A percentile compares a stretch with the other conserved stretches of the same genome.
Conservation (phyloP, 2,888 invertebrate genomes). For the Clistopyga incitator region DNA sequence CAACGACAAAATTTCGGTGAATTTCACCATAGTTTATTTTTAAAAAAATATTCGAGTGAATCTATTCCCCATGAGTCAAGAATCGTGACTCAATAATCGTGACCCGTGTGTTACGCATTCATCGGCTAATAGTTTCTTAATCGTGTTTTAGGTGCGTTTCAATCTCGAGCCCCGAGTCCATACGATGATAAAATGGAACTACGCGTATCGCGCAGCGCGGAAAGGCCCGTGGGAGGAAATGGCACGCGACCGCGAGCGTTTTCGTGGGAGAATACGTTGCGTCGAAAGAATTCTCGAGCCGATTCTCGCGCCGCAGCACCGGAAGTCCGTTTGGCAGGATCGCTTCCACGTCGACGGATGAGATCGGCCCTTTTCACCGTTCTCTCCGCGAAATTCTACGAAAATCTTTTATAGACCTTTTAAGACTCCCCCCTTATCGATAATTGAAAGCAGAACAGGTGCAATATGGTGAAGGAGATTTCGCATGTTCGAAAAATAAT, state of each 20-base stretch:
- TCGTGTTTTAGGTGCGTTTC: conserved; percentile 85
- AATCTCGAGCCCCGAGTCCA: conserved; percentile 84
- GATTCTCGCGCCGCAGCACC: conserved; percentile 84
- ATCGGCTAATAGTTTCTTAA: conserved; percentile 34
- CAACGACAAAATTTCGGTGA: too few relatives aligned
- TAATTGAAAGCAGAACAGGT: conserved; percentile 30
- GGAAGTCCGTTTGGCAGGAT: conserved; percentile 83
- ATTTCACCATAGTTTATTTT: too few relatives aligned
- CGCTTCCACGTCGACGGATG: conserved; percentile 78
- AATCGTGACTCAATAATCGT: too few relatives aligned
- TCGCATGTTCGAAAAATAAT: not conserved
- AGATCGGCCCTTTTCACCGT: not conserved
- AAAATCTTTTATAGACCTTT: conserved; percentile 27
- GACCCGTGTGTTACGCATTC: conserved; percentile 26
- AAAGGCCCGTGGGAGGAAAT: conserved; percentile 86
- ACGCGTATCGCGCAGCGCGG: conserved; percentile 86
- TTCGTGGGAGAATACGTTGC: conserved; percentile 83
- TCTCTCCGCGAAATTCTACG: not conserved
- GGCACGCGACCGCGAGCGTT: conserved; percentile 85
- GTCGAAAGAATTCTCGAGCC: conserved; percentile 82
- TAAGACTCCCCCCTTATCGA: conserved; percentile 15
- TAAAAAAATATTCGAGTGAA: too few relatives aligned
- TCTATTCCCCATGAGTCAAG: not conserved
- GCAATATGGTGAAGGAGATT: conserved; percentile 51
- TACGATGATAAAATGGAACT: conserved; percentile 86